Conservation (phyloP, 2,888 invertebrate species). For the Conus canariensis region DNA sequence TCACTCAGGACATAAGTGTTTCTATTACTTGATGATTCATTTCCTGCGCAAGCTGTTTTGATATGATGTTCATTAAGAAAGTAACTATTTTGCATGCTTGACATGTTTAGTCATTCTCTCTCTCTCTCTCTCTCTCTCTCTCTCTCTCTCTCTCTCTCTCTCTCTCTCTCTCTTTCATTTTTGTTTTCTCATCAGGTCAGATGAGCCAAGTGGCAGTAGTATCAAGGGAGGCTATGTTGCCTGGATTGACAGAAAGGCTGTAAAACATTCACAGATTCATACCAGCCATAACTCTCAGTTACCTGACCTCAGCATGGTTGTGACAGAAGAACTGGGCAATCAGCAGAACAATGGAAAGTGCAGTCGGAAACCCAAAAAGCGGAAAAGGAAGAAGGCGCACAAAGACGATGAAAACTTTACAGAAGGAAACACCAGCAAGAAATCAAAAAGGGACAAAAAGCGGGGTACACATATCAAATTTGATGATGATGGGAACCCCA, state of each 20-base stretch:
- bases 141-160: neutral
- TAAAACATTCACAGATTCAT: constrained; percentile 39
- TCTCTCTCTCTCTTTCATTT: neutral
- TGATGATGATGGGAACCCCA: constrained; percentile 67
- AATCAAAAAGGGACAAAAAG: constrained; percentile 19
- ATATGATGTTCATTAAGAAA: too few species aligned
- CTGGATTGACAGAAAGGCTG: constrained; percentile 32
- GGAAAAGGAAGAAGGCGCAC: neutral
- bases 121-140: neutral
- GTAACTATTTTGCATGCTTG: too few species aligned
- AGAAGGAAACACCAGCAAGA: neutral
- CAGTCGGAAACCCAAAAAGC: neutral
- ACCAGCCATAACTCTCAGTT: constrained; percentile 11
- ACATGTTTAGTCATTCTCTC: too few species aligned
- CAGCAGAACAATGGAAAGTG: neutral
- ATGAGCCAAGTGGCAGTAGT: constrained; percentile 4
- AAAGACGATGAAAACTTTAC: neutral
- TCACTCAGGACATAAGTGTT: too few species aligned
- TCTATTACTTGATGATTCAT: too few species aligned
- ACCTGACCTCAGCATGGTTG: neutral
- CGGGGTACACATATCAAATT: constrained; percentile 63
- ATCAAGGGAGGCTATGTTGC: constrained; percentile 42
- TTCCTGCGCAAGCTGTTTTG: too few species aligned
- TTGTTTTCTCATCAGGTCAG: neutral
- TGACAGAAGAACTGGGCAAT: neutral